Evolutionary conservation across 2,113 vertebrate species (phyloP).

Genomic region (Anarhynchus alexandrinus): DNA sequence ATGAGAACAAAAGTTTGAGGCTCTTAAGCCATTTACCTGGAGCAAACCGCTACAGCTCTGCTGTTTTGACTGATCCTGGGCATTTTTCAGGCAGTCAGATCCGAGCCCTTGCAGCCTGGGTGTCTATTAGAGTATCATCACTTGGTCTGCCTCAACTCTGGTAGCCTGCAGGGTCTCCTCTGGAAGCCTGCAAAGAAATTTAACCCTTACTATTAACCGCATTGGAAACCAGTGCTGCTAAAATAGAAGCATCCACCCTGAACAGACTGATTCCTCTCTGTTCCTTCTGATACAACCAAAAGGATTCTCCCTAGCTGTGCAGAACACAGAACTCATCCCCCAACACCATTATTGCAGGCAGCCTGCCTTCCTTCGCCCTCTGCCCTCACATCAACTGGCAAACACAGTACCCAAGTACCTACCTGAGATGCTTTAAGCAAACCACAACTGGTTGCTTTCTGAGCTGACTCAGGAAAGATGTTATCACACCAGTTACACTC

Average conservation of each 20-base stretch:
- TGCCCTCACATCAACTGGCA: not conserved
- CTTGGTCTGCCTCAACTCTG: not conserved
- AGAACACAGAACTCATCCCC: not conserved
- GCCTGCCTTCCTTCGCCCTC: fast-evolving
- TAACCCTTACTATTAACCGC: not conserved
- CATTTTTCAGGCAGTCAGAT: not conserved
- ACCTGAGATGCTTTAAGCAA: not conserved
- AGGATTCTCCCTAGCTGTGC: not conserved
- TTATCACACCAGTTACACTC: fast-evolving
- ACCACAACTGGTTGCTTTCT: not conserved
- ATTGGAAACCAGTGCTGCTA: not conserved
- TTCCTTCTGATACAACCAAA: not conserved
- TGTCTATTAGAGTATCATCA: not conserved
- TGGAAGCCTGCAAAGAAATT: not conserved
- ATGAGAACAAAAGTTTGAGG: not conserved
- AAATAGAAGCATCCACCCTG: not conserved
- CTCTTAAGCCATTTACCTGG: not conserved
- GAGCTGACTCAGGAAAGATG: not conserved
- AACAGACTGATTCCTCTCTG: too few species aligned
- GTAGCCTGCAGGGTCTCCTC: not conserved
- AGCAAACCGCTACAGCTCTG: not conserved
- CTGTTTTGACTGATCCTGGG: not conserved
- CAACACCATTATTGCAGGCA: fast-evolving
- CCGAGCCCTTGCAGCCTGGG: not conserved
- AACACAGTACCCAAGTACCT: fast-evolving